These are phyloP conservation scores for Dipodomys ordii DNA, from an alignment of 2,113 vertebrate genomes.

Conservation along the genomic window DNA sequence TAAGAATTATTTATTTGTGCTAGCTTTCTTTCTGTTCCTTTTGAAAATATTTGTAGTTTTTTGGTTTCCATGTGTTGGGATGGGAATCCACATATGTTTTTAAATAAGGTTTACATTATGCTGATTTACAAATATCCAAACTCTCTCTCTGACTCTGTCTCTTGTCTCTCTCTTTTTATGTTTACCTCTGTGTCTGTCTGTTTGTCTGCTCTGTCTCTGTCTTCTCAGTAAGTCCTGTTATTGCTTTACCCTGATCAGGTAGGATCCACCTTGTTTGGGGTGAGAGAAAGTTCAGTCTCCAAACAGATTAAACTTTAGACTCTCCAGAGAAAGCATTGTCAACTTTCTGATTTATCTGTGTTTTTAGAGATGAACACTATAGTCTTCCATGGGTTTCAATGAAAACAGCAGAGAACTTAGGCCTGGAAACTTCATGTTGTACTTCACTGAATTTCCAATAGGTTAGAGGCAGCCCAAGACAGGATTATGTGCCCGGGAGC, in stretches of 20 bases:
- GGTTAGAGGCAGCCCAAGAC: constrained; percentile 39
- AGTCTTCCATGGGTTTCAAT: constrained; percentile 75
- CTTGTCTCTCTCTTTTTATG: not conserved
- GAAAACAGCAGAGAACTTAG: constrained; percentile 69
- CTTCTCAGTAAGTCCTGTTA: constrained; percentile 33
- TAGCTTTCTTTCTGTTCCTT: constrained; percentile 37
- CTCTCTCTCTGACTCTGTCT: not conserved
- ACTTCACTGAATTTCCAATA: constrained; percentile 57
- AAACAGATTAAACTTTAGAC: constrained; percentile 65
- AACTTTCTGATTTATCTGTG: constrained; percentile 69
- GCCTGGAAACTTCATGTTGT: constrained; percentile 48
- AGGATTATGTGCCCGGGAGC: constrained; percentile 22
- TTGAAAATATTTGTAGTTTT: constrained; percentile 35
- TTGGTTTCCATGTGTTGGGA: constrained; percentile 10
- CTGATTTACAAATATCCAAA: not conserved
- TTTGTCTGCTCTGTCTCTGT: not conserved
- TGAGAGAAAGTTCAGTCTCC: constrained; percentile 81
- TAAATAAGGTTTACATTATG: constrained; percentile 58
- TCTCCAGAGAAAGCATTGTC: constrained; percentile 57
- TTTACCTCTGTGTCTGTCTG: not conserved
- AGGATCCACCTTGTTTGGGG: not conserved
- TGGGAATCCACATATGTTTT: not conserved
- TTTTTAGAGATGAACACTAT: constrained; percentile 71
- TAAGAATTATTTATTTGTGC: not conserved
- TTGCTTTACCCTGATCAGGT: constrained; percentile 58